A percentile compares a stretch with the other conserved stretches of the same genome.
These are phyloP conservation scores for Alsophila aescularia DNA, from an alignment of 2,888 invertebrate species.

Conservation along the genomic window DNA sequence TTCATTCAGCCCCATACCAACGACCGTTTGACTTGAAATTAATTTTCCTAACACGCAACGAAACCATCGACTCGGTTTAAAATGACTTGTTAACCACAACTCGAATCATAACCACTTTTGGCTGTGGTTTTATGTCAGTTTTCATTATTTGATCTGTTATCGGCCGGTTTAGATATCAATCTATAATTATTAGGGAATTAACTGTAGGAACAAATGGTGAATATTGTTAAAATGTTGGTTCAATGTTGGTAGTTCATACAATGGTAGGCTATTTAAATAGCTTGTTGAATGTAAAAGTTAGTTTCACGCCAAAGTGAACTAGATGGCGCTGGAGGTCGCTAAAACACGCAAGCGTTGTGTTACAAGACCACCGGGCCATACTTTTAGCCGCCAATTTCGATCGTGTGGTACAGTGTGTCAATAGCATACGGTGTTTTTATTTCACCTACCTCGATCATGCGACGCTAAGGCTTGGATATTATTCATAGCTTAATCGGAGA, in stretches of 20 bases:
- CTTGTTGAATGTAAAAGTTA: too few relatives aligned
- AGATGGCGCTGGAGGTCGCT: too few relatives aligned
- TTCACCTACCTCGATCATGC: too few relatives aligned
- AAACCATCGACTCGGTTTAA: constrained; percentile 64
- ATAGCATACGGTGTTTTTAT: too few relatives aligned
- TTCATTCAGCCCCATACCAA: constrained; percentile 17
- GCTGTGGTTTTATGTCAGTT: constrained; percentile 67
- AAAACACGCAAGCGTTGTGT: too few relatives aligned
- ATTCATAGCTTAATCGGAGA: too few relatives aligned
- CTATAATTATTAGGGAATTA: constrained; percentile 46
- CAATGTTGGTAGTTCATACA: neutral
- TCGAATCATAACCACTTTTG: constrained; percentile 57
- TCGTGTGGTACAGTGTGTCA: too few relatives aligned
- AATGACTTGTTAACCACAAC: constrained; percentile 68
- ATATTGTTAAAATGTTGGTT: constrained; percentile 16
- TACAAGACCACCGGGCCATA: too few relatives aligned
- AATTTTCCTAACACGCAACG: constrained; percentile 78
- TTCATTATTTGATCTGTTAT: constrained; percentile 62
- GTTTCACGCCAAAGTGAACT: too few relatives aligned
- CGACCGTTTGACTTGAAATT: constrained; percentile 53
- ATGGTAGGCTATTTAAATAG: too few relatives aligned
- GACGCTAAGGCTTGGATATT: too few relatives aligned
- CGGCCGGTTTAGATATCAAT: constrained; percentile 59
- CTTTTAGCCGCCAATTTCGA: too few relatives aligned
- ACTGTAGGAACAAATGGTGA: constrained; percentile 39